A percentile compares a stretch with the other conserved stretches of the same genome.
phyloP scores from a whole-genome alignment of 2,113 vertebrate genomes.

The Paraplagusia blochii region DNA sequence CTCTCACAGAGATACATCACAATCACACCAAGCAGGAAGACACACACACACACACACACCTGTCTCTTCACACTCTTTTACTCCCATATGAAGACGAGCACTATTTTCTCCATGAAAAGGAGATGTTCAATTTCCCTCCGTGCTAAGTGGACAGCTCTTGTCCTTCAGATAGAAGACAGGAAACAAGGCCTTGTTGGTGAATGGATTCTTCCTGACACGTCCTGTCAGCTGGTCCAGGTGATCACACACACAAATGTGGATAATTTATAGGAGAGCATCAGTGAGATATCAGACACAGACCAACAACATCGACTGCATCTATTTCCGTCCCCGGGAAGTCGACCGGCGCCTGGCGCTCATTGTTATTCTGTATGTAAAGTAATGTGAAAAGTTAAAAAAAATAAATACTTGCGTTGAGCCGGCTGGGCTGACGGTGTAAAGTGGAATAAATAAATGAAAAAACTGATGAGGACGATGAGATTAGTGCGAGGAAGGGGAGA shows the following conservation, averaged over 20 bases:
- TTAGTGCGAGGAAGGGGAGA: slow-evolving; percentile 52
- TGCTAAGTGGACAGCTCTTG: slow-evolving; percentile 64
- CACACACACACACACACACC: slow-evolving; percentile 24
- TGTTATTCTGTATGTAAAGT: slow-evolving; percentile 16
- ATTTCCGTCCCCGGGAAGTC: slow-evolving; percentile 13
- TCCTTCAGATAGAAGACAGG: slow-evolving; percentile 58
- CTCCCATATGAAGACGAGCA: neutral
- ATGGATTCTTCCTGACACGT: slow-evolving; percentile 54
- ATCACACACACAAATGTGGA: slow-evolving; percentile 49
- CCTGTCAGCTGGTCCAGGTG: slow-evolving; percentile 55
- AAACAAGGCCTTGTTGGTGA: slow-evolving; percentile 57
- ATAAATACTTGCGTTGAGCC: neutral
- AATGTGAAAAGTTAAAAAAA: neutral
- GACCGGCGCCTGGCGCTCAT: slow-evolving; percentile 12
- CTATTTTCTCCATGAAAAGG: slow-evolving; percentile 54
- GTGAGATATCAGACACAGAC: slow-evolving; percentile 15
- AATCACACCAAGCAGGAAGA: slow-evolving; percentile 16
- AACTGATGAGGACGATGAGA: slow-evolving; percentile 26
- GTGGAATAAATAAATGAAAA: slow-evolving; percentile 1
- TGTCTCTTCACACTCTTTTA: slow-evolving; percentile 41
- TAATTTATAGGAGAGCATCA: slow-evolving; percentile 43
- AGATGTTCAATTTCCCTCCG: slow-evolving; percentile 68
- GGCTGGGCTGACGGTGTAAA: slow-evolving; percentile 3
- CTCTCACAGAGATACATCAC: slow-evolving; percentile 53
- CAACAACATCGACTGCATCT: slow-evolving; percentile 18